Percentiles rank a stretch among this genome's conserved stretches.
Evolutionary conservation across 2,888 invertebrate genomes (phyloP).

Genomic region (Hartigia nigra): DNA sequence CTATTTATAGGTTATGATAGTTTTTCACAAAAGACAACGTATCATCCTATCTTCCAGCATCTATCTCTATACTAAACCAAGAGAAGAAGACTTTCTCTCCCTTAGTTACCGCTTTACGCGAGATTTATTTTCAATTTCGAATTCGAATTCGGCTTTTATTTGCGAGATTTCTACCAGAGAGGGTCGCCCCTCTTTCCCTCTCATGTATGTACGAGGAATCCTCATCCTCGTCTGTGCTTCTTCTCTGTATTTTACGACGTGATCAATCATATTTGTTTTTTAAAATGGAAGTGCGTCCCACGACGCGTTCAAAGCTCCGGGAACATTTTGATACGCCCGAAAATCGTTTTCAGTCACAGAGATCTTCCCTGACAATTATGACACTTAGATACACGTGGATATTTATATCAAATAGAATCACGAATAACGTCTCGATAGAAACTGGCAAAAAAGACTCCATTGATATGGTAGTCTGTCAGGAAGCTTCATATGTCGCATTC

Average conservation of each 20-base stretch:
- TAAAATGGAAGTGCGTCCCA: slow-evolving; percentile 12
- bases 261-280: slow-evolving; percentile 30
- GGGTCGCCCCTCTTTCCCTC: neutral
- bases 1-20: slow-evolving; percentile 38
- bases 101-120: slow-evolving; percentile 10
- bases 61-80: neutral
- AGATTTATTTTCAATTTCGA: slow-evolving; percentile 48
- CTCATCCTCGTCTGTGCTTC: neutral
- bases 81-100: neutral
- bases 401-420: neutral
- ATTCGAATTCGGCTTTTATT: slow-evolving; percentile 41
- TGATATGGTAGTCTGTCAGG: neutral
- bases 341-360: neutral
- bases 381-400: neutral
- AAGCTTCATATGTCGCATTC: neutral
- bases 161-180: slow-evolving; percentile 8
- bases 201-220: neutral
- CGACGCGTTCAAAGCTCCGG: neutral
- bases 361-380: neutral
- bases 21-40: slow-evolving; percentile 37
- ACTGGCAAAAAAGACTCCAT: neutral
- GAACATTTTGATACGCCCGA: neutral
- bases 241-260: slow-evolving; percentile 18
- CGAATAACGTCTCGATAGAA: neutral
- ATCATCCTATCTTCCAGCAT: slow-evolving; percentile 13